phyloP scores from a whole-genome alignment of 1,140 invertebrate species.

The Tyrophagus putrescentiae region DNA sequence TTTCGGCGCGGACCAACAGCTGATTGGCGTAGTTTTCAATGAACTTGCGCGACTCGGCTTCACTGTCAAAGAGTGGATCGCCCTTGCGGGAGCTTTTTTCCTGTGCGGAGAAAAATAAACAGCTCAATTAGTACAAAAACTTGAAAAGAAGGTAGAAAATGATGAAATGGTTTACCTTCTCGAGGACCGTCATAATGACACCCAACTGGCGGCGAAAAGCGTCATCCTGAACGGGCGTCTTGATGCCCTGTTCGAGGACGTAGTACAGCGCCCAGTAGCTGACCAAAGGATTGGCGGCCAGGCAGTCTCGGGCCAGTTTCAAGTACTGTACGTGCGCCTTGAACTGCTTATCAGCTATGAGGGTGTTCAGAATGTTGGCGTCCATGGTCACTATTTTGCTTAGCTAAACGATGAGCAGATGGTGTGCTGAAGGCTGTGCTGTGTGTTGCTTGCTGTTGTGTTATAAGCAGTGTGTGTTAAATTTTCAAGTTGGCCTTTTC shows the following conservation, averaged over 20 bases:
- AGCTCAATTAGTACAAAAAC: neutral
- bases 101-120: neutral
- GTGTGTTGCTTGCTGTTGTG: no score
- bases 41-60: neutral
- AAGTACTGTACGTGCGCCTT: neutral
- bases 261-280: constrained; percentile 3
- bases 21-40: constrained; percentile 10
- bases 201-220: neutral
- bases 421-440: no score
- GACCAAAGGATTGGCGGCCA: neutral
- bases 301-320: neutral
- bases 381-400: no score
- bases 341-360: no score
- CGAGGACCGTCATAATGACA: neutral
- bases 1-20: neutral
- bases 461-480: no score
- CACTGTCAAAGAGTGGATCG: neutral
- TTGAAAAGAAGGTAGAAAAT: no score
- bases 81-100: neutral
- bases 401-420: no score
- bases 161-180: neutral
- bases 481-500: no score
- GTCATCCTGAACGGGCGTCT: neutral
- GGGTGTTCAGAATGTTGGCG: no score
- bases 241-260: neutral